Base-by-base conservation (phyloP, 2,113 vertebrate genomes). In the Rattus rattus region DNA sequence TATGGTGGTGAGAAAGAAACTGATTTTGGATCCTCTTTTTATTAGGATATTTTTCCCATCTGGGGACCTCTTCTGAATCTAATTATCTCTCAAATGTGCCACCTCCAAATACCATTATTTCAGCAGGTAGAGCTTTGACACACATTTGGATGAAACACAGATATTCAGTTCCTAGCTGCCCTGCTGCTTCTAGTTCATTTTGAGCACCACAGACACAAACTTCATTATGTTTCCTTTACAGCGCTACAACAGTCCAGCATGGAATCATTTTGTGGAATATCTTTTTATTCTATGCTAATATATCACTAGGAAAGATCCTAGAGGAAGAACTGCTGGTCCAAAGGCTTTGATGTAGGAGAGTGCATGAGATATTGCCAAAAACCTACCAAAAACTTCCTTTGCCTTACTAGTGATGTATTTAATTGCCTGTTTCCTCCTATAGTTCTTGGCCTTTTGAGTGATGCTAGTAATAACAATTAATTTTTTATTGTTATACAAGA, bases 401-500 rank as follows among this genome's bases (percentile, higher is more conserved):
- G 30, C 72, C 61, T 91, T 90, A 36, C 33, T 30, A 24, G 24
- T 22, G 72, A 13, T 33, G 22, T 67, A 24, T 24, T 52, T 54
- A 4, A 72, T 54, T 81, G 22, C 16, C 20, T 75, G 6, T 91
- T 88, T 88, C 33, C 92, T 91, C 1, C 43, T 69, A 81, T 3
- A 59, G 7, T 76, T 91, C 54, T 73, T 24, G 47, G 56, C 22
- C 7, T 75, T 80, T 47, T 56, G n/a, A 49, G 47, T 75, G 30
- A 54, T 73, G 24, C 36, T 69, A 87, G 59, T 14, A 14, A 73
- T 30, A 92, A 87, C 49, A 84, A 13, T 39, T 87, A 73, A 67
- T 39, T 83, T 91, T 77, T 93, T 93, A 54, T 88, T 93, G 30
- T 69, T 30, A 54, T 80, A 49, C 7, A 88, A 56, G 83, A 69